These are phyloP conservation scores for Hemibagrus guttatus DNA, from an alignment of 2,797 vertebrate species.

Conservation along the genomic window DNA sequence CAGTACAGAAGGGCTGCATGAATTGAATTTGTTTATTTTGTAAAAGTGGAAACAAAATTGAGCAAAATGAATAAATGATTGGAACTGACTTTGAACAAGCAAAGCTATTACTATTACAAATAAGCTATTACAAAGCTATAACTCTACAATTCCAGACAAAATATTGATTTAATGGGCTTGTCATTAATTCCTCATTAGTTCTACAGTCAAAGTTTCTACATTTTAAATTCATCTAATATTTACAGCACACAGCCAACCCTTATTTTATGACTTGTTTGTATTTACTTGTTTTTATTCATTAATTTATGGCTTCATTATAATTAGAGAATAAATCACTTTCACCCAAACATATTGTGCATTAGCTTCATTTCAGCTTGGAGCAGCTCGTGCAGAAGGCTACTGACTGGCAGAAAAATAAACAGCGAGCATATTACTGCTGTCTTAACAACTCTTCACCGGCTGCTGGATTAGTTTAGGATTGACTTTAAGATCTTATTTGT, in stretches of 20 bases:
- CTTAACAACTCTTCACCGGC: too few species aligned
- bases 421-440: too few species aligned
- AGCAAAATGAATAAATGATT: not conserved
- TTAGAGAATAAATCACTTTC: not conserved
- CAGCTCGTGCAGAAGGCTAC: too few species aligned
- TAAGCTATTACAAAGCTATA: too few species aligned
- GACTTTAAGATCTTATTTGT: too few species aligned
- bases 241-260: not conserved
- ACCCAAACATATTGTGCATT: too few species aligned
- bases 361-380: not conserved
- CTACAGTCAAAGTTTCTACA: not conserved
- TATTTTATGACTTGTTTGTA: not conserved
- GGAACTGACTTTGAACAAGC: not conserved
- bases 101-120: not conserved
- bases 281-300: not conserved
- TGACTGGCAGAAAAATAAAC: too few species aligned
- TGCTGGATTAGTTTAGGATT: too few species aligned
- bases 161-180: not conserved
- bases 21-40: not conserved
- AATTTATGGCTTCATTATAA: not conserved
- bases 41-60: not conserved
- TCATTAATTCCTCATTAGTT: conserved; percentile 16
- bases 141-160: not conserved
- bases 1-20: too few species aligned
- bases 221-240: not conserved